Conservation (phyloP, 2,888 invertebrate genomes). For the Sarcophaga carnaria region DNA sequence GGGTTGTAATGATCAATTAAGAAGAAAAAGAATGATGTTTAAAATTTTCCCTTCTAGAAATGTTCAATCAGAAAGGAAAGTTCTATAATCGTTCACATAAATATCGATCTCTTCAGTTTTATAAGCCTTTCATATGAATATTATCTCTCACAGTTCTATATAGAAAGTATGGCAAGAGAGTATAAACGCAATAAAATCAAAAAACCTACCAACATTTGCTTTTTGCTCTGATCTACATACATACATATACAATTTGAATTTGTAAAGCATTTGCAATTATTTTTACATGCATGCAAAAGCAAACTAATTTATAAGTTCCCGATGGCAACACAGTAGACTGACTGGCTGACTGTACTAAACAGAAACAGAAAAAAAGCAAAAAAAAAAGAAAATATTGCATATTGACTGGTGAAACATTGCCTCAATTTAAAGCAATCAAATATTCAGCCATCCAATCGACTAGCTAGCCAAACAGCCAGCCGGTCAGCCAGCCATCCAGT, state of each 20-base stretch:
- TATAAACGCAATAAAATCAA: too few relatives aligned
- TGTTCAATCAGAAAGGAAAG: too few relatives aligned
- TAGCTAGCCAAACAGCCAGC: slow-evolving; percentile 30
- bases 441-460: slow-evolving; percentile 42
- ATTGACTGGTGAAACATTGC: slow-evolving; percentile 56
- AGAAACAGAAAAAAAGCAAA: too few relatives aligned
- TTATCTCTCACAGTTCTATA: too few relatives aligned
- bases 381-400: slow-evolving; percentile 6
- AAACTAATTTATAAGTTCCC: slow-evolving; percentile 72
- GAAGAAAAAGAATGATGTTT: too few relatives aligned
- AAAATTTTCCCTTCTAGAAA: too few relatives aligned
- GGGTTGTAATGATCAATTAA: too few relatives aligned
- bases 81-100: too few relatives aligned
- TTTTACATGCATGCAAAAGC: slow-evolving; percentile 67
- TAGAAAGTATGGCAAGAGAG: too few relatives aligned
- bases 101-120: too few relatives aligned
- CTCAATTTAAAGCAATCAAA: slow-evolving; percentile 60
- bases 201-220: too few relatives aligned
- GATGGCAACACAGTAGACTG: slow-evolving; percentile 69
- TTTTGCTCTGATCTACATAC: neutral
- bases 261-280: slow-evolving; percentile 68
- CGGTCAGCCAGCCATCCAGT: neutral
- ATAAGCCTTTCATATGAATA: too few relatives aligned
- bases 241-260: slow-evolving; percentile 60
- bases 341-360: slow-evolving; percentile 53